Conservation (phyloP, 2,113 vertebrate species). For the Desmodus rotundus region DNA sequence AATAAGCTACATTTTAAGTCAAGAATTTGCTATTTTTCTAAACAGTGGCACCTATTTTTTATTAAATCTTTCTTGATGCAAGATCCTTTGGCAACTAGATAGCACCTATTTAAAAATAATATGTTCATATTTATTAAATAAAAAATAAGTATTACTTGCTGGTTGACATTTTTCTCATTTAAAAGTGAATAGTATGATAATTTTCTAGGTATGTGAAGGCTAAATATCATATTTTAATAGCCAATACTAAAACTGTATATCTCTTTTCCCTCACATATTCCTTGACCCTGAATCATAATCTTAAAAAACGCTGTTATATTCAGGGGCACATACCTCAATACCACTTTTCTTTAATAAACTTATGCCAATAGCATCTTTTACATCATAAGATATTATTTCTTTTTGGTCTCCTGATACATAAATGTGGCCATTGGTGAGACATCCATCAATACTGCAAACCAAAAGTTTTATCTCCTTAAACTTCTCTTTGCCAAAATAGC, state of each 20-base stretch:
- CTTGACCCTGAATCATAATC: constrained; percentile 38
- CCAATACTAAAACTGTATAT: background rate
- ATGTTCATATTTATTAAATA: background rate
- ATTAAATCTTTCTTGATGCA: constrained; percentile 6
- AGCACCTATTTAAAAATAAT: background rate
- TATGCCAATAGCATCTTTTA: constrained; percentile 84
- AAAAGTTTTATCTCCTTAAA: constrained; percentile 87
- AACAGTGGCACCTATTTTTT: background rate
- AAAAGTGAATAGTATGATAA: background rate
- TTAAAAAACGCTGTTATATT: background rate
- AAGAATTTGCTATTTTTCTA: background rate
- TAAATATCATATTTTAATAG: background rate
- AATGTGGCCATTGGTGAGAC: constrained; percentile 89
- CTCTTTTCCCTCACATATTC: background rate
- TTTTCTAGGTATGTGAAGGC: background rate
- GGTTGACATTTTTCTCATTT: constrained; percentile 1
- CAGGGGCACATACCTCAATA: constrained; percentile 84
- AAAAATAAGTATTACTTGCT: background rate
- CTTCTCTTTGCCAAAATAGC: constrained; percentile 90
- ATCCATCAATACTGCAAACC: constrained; percentile 89
- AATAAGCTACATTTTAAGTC: background rate
- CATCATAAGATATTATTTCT: constrained; percentile 87
- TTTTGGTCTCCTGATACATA: constrained; percentile 83
- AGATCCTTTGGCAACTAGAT: background rate
- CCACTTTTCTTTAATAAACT: constrained; percentile 82